Percentiles rank a stretch among this genome's conserved stretches.
phyloP scores from a whole-genome alignment of 2,113 vertebrate species.

The Xiphorhynchus elegans region DNA sequence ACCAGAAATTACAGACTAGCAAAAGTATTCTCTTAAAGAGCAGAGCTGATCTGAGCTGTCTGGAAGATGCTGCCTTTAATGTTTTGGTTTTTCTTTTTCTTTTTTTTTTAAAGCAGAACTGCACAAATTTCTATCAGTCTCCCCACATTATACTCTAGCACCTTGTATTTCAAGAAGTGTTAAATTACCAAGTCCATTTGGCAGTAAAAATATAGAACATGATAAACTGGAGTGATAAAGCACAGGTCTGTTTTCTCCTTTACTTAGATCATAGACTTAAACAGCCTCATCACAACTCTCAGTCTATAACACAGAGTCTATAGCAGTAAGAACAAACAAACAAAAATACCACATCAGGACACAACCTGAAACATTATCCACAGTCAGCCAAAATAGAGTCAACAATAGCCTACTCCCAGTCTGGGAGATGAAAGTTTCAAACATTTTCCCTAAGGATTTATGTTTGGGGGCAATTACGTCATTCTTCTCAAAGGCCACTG shows the following conservation, averaged over 20 bases:
- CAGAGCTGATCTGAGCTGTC: background rate
- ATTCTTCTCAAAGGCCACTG: background rate
- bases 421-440: background rate
- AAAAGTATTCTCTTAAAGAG: background rate
- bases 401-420: background rate
- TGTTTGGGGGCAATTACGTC: background rate
- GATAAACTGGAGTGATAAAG: background rate
- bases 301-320: background rate
- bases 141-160: background rate
- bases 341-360: background rate
- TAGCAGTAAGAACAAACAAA: background rate
- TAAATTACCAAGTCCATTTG: background rate
- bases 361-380: background rate
- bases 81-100: too few relatives aligned
- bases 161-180: background rate
- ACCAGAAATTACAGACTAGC: slow-evolving; percentile 11
- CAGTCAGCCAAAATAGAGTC: background rate
- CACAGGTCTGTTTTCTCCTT: background rate
- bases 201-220: background rate
- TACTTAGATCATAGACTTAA: background rate
- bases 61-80: background rate
- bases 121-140: background rate
- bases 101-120: background rate
- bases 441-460: background rate
- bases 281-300: background rate